Percentiles rank a stretch among this genome's conserved stretches.
phyloP scores from a whole-genome alignment of 2,888 invertebrate genomes.

The Dasysyrphus tricinctus region DNA sequence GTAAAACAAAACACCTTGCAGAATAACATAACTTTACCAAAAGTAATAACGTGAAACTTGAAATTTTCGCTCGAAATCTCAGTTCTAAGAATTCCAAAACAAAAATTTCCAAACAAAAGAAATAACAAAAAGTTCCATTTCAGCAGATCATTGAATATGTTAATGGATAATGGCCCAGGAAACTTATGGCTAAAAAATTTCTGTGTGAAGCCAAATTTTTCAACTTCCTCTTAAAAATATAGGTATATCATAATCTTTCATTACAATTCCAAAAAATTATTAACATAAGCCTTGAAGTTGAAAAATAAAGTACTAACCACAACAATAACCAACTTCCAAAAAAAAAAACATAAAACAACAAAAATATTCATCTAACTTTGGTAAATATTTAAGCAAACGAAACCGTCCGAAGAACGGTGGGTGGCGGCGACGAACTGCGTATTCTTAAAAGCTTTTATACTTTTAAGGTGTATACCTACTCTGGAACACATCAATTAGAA shows the following conservation, averaged over 20 bases:
- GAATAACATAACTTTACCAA: background rate
- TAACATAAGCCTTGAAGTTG: constrained; percentile 38
- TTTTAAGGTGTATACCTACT: constrained; percentile 18
- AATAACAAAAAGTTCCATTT: background rate
- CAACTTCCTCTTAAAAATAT: background rate
- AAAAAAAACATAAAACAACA: constrained; percentile 23
- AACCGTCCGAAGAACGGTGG: constrained; percentile 2
- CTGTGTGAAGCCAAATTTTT: background rate
- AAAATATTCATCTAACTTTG: constrained; percentile 43
- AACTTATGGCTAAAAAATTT: constrained; percentile 15
- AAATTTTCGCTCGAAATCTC: background rate
- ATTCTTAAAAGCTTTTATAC: constrained; percentile 57
- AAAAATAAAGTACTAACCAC: constrained; percentile 22
- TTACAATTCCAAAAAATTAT: constrained; percentile 37
- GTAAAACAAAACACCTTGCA: no score
- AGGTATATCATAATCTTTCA: constrained; percentile 4
- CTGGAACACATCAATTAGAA: constrained; percentile 62
- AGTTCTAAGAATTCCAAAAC: background rate
- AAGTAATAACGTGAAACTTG: background rate
- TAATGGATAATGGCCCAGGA: constrained; percentile 46
- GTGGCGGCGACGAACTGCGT: background rate
- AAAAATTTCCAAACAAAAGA: background rate
- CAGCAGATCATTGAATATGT: constrained; percentile 30
- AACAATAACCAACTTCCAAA: constrained; percentile 19
- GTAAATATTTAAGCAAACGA: constrained; percentile 52